Base-by-base conservation (phyloP, 1,140 invertebrate species). In the Aphaenogaster rudis region DNA sequence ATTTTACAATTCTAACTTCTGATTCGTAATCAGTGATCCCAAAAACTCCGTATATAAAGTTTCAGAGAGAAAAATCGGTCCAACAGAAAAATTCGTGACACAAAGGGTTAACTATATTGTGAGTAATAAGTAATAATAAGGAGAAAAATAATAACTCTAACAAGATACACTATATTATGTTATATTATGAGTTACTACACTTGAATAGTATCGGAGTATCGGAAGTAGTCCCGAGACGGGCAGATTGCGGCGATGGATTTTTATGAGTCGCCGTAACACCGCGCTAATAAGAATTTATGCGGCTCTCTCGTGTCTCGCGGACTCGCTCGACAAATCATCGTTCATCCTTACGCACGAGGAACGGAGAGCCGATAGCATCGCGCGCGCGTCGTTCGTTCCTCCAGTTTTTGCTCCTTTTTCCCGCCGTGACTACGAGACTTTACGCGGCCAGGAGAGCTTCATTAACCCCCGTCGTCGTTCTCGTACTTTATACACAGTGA, bases 241-340 rank as follows among this genome's bases (percentile, higher is more conserved):
- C 57, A 50, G 50, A 57, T 87, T 79, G 72, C 59, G 59, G 59
- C 28, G 63, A n/a, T 54, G 39, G 78, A 88, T 91, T 92, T 91
- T 93, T 90, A 69, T 74, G 86, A 71, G 64, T 66, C 21, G 54
- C 67, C 85, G 72, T 91, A 90, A 90, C 89, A 88, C 13, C 81
- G 74, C 80, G 88, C 86, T 93, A 93, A 92, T 93, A 92, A 91
- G 92, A 93, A 93, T 91, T 93, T 93, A 93, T 91, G 90, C 59
- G 77, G 78, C 89, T 87, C 79, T 91, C 88, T 89, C 88, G 81
- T 79, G 89, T 74, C 90, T 92, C 78, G 87, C 81, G 76, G 90
- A 36, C 76, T 67, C 80, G 74, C 81, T 76, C 88, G 86, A 80
- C 88, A 88, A 90, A 88, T 87, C 91, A 92, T 93, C 88, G 90